Conservation (phyloP, 1,140 invertebrate species). For the Cyrtorhinus lividipennis region DNA sequence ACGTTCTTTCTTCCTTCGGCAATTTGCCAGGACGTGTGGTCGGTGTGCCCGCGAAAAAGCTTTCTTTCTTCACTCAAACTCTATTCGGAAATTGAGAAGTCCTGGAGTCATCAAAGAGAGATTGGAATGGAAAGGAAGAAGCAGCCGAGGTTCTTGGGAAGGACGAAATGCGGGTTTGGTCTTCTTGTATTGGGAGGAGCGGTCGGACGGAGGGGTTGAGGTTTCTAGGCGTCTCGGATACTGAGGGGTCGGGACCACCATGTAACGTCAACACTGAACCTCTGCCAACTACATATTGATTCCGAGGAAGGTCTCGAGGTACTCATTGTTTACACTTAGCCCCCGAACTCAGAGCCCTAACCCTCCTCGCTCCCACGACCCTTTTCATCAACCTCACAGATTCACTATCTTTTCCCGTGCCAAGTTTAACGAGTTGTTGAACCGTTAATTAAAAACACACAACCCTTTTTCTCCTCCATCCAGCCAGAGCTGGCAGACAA, state of each 20-base stretch:
- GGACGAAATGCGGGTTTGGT: too few species aligned
- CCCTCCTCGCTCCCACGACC: too few species aligned
- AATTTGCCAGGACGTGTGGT: neutral
- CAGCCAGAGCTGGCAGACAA: too few species aligned
- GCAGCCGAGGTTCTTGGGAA: neutral
- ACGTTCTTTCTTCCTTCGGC: neutral
- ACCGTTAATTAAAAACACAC: neutral
- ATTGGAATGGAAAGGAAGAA: neutral
- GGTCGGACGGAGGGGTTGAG: too few species aligned
- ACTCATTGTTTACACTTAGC: neutral
- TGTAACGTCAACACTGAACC: neutral
- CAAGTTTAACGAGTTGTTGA: neutral
- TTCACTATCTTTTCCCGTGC: neutral
- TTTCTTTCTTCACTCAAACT: neutral
- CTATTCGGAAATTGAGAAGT: neutral
- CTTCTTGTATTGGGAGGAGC: too few species aligned
- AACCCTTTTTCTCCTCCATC: neutral
- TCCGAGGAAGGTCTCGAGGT: neutral
- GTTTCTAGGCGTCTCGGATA: too few species aligned
- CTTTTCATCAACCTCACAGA: too few species aligned
- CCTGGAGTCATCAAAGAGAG: neutral
- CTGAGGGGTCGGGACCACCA: neutral
- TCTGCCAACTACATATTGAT: neutral
- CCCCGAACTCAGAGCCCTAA: too few species aligned
- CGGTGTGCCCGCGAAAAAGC: too few species aligned